Conservation (phyloP, 2,113 vertebrate genomes). For the Paedocypris sp. region DNA sequence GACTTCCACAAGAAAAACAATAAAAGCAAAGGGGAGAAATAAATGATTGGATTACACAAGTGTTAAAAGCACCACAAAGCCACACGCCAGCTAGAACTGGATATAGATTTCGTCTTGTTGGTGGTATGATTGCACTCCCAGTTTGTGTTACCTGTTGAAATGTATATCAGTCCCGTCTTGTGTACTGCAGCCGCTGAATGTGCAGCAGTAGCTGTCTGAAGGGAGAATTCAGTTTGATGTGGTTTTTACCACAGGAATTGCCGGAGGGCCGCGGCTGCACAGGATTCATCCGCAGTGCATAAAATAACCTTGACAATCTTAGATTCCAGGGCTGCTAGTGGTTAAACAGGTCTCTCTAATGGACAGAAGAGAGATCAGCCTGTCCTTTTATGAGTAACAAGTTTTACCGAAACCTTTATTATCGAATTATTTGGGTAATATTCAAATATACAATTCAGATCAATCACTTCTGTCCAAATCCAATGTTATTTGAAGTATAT, state of each 20-base stretch:
- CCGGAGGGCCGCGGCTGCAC: constrained; percentile 25
- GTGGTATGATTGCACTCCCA: not conserved
- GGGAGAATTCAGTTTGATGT: constrained; percentile 33
- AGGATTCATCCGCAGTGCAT: constrained; percentile 32
- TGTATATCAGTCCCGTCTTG: not conserved
- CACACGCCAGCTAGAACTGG: not conserved
- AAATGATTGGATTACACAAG: not conserved
- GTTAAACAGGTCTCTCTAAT: too few relatives aligned
- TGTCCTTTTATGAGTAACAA: too few relatives aligned
- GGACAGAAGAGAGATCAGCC: too few relatives aligned
- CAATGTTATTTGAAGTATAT: too few relatives aligned
- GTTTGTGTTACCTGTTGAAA: not conserved
- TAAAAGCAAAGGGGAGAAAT: not conserved
- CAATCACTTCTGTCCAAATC: too few relatives aligned
- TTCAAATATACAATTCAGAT: too few relatives aligned
- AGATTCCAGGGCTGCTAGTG: constrained; percentile 7
- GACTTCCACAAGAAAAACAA: not conserved
- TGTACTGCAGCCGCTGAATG: not conserved
- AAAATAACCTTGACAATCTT: constrained; percentile 36
- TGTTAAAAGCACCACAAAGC: not conserved
- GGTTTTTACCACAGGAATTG: constrained; percentile 36
- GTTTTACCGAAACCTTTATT: too few relatives aligned
- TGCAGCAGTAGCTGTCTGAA: constrained; percentile 20
- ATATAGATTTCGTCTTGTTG: not conserved
- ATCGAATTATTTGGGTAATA: too few relatives aligned